Base-by-base conservation (phyloP, 2,797 vertebrate genomes). In the Hirundo rustica region DNA sequence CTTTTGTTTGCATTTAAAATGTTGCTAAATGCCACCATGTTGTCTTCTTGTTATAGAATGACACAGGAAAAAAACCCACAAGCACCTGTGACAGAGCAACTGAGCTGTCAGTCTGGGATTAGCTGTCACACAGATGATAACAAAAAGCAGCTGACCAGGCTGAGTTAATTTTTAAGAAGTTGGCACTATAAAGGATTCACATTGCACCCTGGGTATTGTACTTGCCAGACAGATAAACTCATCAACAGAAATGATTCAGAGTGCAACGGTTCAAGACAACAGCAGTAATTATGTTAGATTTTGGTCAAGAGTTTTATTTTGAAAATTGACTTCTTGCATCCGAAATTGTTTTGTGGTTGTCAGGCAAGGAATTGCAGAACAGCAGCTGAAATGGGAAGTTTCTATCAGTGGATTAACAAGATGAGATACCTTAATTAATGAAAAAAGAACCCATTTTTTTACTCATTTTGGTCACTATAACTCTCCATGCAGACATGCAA, bases 111-210 rank as follows among this genome's bases (percentile, higher is more conserved):
- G 48, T 22, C 44, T 42, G 48, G 76, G 60, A 75, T 85, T 4
- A 92, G 73, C 68, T 81, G 87, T 80, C 86, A 72, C 66, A 67
- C 9, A 81, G 62, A 45, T 92, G 91, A 95, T 45, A 93, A 88
- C 53, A 61, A 48, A 67, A 57, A 66, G 57, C 88, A 97, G 89
- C 92, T 95, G 92, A 82, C 32, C 71, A 55, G 71, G 72, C 78
- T 66, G 70, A 73, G 72, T n/a, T 71, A 48, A 84, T 72, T 88
- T 91, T 54, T 44, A 72, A 92, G 82, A 90, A 79, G 72, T 0
- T 94, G 85, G 71, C 65, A 78, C 74, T 62, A 8, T 6, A 26
- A 77, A 75, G 55, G 64, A 89, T 42, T 83, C 40, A 42, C 18
- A 14, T 6, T 80, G 81, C 48, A n/a, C 48, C 77, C 89, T 61